A percentile compares a stretch with the other conserved stretches of the same genome.
phyloP scores from a whole-genome alignment of 2,113 vertebrate species.

The Formicarius rufipectus region DNA sequence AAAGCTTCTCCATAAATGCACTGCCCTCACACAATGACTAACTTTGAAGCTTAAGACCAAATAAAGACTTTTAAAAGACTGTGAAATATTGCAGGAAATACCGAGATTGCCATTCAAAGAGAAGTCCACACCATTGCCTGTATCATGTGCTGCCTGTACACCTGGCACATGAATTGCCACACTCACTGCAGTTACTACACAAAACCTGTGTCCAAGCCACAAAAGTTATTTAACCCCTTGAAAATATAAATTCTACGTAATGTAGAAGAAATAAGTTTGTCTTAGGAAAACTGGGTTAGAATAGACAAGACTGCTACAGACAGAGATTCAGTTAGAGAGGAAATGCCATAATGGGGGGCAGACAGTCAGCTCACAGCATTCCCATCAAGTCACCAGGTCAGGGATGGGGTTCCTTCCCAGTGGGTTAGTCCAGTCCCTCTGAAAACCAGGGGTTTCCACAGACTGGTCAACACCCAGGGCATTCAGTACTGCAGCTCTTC shows the following conservation, averaged over 20 bases:
- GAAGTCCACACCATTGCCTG: not conserved
- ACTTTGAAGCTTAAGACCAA: not conserved
- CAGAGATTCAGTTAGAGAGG: not conserved
- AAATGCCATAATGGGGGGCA: fast-evolving
- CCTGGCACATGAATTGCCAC: not conserved
- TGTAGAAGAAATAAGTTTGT: not conserved
- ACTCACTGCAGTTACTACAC: not conserved
- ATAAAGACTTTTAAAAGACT: not conserved
- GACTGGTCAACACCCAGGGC: not conserved
- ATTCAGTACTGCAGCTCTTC: not conserved
- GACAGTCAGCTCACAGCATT: not conserved
- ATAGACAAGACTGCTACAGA: fast-evolving
- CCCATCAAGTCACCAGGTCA: not conserved
- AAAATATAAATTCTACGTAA: not conserved
- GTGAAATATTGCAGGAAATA: not conserved
- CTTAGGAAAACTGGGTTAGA: not conserved
- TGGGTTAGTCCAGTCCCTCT: not conserved
- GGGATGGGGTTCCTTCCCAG: not conserved
- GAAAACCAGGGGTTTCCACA: not conserved
- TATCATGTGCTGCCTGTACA: not conserved
- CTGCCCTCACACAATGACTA: not conserved
- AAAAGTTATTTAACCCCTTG: not conserved
- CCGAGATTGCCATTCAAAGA: not conserved
- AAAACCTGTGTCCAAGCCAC: not conserved
- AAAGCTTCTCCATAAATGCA: not conserved